These are phyloP conservation scores for Aphelocoma californica DNA, from an alignment of 2,797 vertebrate genomes.

Conservation along the genomic window DNA sequence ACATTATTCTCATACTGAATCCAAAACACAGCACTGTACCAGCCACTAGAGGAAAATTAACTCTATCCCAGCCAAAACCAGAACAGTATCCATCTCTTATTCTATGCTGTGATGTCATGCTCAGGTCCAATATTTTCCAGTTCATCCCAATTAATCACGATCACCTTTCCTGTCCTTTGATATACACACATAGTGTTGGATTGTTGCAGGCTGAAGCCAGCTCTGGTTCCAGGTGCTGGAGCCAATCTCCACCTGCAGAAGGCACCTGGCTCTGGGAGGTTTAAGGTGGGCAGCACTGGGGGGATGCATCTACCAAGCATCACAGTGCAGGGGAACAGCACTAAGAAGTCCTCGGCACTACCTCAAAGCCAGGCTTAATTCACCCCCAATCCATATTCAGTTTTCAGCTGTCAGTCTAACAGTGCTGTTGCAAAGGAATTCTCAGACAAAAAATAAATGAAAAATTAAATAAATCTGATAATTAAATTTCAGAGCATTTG, in stretches of 20 bases:
- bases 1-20: rapidly evolving
- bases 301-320: neutral
- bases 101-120: neutral
- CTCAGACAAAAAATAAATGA: neutral
- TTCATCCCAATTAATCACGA: neutral
- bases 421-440: neutral
- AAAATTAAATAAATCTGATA: neutral
- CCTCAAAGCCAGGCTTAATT: neutral
- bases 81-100: no score
- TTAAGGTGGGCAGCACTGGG: neutral
- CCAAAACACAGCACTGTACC: neutral
- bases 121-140: neutral
- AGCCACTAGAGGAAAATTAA: neutral
- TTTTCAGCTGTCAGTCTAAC: neutral
- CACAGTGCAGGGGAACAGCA: neutral
- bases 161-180: neutral
- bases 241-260: neutral
- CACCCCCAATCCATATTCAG: neutral
- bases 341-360: neutral
- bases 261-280: neutral
- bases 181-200: neutral
- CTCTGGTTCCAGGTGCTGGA: neutral
- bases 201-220: neutral
- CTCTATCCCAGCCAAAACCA: neutral
- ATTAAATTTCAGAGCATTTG: neutral